A percentile compares a stretch with the other conserved stretches of the same genome.
Evolutionary conservation across 2,113 vertebrate species (phyloP).

Genomic region (Cairina moschata): DNA sequence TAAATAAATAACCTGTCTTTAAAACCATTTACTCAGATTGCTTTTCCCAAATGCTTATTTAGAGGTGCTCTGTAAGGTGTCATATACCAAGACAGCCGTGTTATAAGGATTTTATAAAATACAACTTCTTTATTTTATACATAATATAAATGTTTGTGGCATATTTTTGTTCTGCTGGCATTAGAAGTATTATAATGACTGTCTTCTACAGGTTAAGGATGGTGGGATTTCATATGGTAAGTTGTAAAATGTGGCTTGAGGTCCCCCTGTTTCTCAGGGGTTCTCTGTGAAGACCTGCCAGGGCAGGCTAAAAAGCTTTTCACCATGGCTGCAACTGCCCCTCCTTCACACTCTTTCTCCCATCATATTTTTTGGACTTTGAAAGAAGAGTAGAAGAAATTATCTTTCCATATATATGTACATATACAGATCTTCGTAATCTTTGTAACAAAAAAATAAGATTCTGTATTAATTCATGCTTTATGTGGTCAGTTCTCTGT

Average conservation of each 20-base stretch:
- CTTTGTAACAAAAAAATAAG: neutral
- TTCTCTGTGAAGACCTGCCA: neutral
- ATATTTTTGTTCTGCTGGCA: neutral
- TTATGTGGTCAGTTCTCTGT: neutral
- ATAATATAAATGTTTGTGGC: neutral
- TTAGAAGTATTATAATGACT: neutral
- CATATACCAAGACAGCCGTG: neutral
- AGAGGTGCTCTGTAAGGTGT: conserved; percentile 49
- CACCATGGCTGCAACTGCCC: neutral
- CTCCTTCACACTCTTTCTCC: neutral
- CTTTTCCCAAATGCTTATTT: conserved; percentile 73
- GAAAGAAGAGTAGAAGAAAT: neutral
- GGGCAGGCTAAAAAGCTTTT: neutral
- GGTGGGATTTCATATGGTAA: neutral
- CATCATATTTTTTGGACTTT: neutral
- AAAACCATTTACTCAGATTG: conserved; percentile 72
- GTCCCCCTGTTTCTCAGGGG: neutral
- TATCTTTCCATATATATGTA: neutral
- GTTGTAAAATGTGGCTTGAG: neutral
- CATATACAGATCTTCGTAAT: neutral
- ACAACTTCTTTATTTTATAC: neutral
- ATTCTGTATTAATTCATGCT: neutral
- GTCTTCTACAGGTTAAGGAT: neutral
- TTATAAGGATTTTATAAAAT: neutral
- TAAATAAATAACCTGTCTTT: conserved; percentile 78